A percentile compares a stretch with the other conserved stretches of the same genome.
Conservation (phyloP, 2,888 invertebrate genomes). For the Julus scanicus region DNA sequence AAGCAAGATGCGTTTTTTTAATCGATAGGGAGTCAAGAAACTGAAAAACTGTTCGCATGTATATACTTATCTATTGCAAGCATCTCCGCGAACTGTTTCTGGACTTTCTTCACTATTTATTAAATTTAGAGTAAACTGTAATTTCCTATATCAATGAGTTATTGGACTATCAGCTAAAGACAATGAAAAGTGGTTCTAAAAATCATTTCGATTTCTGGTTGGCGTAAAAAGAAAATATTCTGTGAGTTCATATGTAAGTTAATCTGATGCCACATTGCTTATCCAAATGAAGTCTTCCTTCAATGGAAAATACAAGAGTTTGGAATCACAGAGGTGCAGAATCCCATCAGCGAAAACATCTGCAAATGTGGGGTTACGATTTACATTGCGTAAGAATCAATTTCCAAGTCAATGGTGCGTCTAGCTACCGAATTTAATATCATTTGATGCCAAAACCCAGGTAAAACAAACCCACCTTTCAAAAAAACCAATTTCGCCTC, state of each 20-base stretch:
- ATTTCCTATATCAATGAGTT: too few species aligned
- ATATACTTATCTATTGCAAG: too few species aligned
- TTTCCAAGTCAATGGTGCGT: background rate
- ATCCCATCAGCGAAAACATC: background rate
- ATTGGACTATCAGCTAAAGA: too few species aligned
- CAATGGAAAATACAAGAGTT: background rate
- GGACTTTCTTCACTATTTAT: too few species aligned
- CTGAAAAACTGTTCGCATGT: too few species aligned
- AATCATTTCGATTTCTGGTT: too few species aligned
- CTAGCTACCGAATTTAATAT: background rate
- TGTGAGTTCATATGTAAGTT: background rate
- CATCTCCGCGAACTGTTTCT: too few species aligned
- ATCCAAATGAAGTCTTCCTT: background rate
- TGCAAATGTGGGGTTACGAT: background rate
- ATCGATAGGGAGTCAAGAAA: too few species aligned
- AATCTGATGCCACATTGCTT: background rate
- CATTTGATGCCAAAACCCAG: background rate
- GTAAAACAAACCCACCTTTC: background rate
- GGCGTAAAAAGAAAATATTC: background rate
- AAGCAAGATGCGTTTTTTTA: too few species aligned
- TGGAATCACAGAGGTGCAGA: background rate
- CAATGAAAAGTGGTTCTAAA: too few species aligned
- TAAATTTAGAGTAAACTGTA: too few species aligned
- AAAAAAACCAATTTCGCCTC: background rate
- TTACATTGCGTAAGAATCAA: constrained; percentile 7